Evolutionary conservation across 2,888 invertebrate genomes (phyloP), one percentile per base, ranked within the genome.

Genomic region (Syrphus vitripennis): DNA sequence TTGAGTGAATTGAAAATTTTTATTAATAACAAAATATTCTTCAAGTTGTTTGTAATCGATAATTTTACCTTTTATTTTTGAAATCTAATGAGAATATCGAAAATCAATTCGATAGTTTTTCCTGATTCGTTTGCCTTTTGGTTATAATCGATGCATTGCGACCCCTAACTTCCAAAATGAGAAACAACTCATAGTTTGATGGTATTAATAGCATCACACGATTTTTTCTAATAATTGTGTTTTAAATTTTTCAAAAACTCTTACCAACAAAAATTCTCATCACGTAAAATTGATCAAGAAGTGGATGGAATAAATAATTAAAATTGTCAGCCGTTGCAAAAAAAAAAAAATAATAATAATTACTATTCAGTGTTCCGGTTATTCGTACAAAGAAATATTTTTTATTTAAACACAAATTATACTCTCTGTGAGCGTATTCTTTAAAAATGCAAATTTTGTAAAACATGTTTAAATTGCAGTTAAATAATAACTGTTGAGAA

Each of bases 271-370:
- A n/a, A 29, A 83, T 55, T 74, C 50, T 9, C 24, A 26, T 55
- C 79, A 74, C 83, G 74, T 79, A 69, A 74, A 78, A 40, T 67
- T 74, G 74, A 61, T 37, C 72, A 63, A 40, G 2, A 55, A 55
- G 34, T 48, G 61, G 3, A 53, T 12, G 40, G 78, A 78, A 78
- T 78, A 21, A 65, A 34, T 78, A 55, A 74, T 61, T 61, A 21
- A 29, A 45, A 65, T 19, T 65, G 5, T 65, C 29, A 65, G 3
- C 4, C 12, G 10, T 31, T 1, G 29, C 29, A 29, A 24, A 45
- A 29, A 21, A 4, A 21, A 48, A 21, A n/a, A n/a, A n/a, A n/a
- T n/a, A n/a, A n/a, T n/a, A n/a, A 16, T 16, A 59, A 45, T 31
- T 19, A 50, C 4, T 50, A 65, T 65, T 65, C 45, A 65, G 10